Conservation (phyloP, 37 sponge, comb jelly and placozoan genomes). For the Halisarca cf. caerulea region DNA sequence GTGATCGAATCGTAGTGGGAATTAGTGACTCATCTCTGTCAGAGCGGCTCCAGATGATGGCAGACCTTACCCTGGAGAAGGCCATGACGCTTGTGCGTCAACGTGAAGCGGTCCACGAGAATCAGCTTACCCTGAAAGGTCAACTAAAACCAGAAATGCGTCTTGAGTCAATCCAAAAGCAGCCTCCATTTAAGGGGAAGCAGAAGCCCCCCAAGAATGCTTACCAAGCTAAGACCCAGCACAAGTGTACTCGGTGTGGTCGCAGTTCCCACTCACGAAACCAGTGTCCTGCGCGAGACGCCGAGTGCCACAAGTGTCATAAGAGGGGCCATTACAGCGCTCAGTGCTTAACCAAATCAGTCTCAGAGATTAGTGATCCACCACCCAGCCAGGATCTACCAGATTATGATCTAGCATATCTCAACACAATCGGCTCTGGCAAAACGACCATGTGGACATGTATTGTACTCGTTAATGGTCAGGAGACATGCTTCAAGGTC, state of each 20-base stretch:
- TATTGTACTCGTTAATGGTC: not conserved
- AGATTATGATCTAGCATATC: not conserved
- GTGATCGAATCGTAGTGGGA: too few species aligned
- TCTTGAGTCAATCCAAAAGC: too few species aligned
- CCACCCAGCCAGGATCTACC: not conserved
- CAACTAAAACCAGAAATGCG: too few species aligned
- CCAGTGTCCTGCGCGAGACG: conserved; percentile 27
- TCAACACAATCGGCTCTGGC: not conserved
- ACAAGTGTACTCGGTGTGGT: conserved; percentile 24
- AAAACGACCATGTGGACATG: conserved; percentile 8
- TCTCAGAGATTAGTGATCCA: not conserved
- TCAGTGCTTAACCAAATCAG: not conserved
- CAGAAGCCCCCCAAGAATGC: not conserved
- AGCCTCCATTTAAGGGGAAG: too few species aligned
- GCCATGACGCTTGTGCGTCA: too few species aligned
- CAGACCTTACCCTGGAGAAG: too few species aligned
- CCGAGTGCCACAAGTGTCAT: too few species aligned
- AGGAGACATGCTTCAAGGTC: conserved; percentile 31
- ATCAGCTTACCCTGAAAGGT: too few species aligned
- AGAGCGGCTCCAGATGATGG: too few species aligned
- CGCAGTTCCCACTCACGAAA: not conserved
- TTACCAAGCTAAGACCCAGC: not conserved
- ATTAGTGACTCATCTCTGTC: too few species aligned
- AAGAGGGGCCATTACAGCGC: conserved; percentile 27
- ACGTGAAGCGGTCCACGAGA: too few species aligned